Conservation (phyloP, 2,888 invertebrate genomes). For the Xestobium rufovillosum region DNA sequence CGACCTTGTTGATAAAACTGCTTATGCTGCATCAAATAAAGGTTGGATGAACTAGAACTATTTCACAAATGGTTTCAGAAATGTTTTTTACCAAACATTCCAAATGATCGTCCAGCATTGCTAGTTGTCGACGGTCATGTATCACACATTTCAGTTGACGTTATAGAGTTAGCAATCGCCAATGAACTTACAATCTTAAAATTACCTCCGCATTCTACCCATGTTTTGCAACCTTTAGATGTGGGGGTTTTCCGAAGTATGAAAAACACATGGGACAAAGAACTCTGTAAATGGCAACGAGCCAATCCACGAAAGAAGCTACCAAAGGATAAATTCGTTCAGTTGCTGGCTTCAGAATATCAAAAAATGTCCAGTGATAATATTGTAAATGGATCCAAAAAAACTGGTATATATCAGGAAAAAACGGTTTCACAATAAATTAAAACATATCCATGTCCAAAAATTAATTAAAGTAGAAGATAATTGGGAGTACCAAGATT, state of each 20-base stretch:
- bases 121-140: conserved; percentile 6
- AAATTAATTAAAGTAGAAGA: too few relatives aligned
- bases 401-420: conserved; percentile 1
- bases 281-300: conserved; percentile 7
- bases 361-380: conserved; percentile 5
- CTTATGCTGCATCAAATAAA: conserved; percentile 9
- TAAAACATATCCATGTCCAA: too few relatives aligned
- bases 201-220: conserved; percentile 10
- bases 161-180: conserved; percentile 4
- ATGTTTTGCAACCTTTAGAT: conserved; percentile 4
- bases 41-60: conserved; percentile 11
- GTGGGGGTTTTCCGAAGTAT: conserved; percentile 1
- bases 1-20: conserved; percentile 1
- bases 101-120: conserved; percentile 5
- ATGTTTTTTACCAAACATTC: conserved; percentile 10
- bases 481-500: too few relatives aligned
- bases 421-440: too few relatives aligned
- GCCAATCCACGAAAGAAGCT: conserved; percentile 5
- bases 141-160: conserved; percentile 3
- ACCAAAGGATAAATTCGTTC: conserved; percentile 5
- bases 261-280: conserved; percentile 6
- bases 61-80: conserved; percentile 10
- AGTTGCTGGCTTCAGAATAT: conserved; percentile 6
- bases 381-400: conserved; percentile 3
- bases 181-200: conserved; percentile 11